phyloP scores from a whole-genome alignment of 2,888 invertebrate species.

The Arctia plantaginis region DNA sequence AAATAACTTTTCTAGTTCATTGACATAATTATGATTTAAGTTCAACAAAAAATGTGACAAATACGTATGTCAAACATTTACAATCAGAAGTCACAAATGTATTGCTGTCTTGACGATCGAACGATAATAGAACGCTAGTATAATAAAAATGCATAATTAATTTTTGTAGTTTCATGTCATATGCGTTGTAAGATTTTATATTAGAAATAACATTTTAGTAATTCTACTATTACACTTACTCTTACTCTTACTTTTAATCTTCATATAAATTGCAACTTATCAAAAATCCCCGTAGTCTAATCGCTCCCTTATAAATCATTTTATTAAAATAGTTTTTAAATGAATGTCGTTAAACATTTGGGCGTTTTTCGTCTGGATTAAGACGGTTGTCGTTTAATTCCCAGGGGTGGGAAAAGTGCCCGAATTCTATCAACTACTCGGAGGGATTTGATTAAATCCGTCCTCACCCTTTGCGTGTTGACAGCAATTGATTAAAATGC shows the following conservation, averaged over 20 bases:
- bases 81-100: background rate
- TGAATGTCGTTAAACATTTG: slow-evolving; percentile 79
- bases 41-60: too few species aligned
- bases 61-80: background rate
- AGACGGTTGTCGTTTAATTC: slow-evolving; percentile 61
- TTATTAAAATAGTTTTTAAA: slow-evolving; percentile 81
- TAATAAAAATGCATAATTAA: too few species aligned
- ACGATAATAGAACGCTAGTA: background rate
- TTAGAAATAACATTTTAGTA: background rate
- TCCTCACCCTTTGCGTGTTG: slow-evolving; percentile 80
- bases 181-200: background rate
- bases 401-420: slow-evolving; percentile 76
- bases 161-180: background rate
- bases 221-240: background rate
- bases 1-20: too few species aligned
- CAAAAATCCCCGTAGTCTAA: background rate
- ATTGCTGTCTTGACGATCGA: background rate
- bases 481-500: slow-evolving; percentile 83
- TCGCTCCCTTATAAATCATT: slow-evolving; percentile 47
- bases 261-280: background rate
- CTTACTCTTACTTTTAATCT: background rate
- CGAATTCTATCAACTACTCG: slow-evolving; percentile 77
- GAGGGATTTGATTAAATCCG: slow-evolving; percentile 82
- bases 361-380: slow-evolving; percentile 77
- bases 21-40: too few species aligned